These are phyloP conservation scores for Amblyraja radiata DNA, from an alignment of 2,797 vertebrate genomes.

Conservation along the genomic window DNA sequence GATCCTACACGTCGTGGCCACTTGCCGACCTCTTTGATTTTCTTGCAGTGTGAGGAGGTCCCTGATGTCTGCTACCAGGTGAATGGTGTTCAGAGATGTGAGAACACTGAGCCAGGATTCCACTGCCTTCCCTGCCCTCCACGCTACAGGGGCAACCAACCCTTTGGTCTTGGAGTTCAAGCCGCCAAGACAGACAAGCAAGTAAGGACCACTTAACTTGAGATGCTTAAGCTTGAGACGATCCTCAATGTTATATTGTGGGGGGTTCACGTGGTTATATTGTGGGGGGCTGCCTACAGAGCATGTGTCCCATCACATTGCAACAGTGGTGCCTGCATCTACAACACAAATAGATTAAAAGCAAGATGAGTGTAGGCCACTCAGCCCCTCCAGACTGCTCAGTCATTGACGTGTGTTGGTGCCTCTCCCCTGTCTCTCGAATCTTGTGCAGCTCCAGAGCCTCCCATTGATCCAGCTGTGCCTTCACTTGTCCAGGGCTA, in stretches of 20 bases:
- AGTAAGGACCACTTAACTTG: constrained; percentile 53
- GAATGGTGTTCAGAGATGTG: constrained; percentile 70
- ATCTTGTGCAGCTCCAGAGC: background rate
- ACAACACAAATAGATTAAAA: too few relatives aligned
- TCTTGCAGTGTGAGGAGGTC: constrained; percentile 77
- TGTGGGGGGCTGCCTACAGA: too few relatives aligned
- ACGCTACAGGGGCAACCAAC: constrained; percentile 88
- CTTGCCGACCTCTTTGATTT: background rate
- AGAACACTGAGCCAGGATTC: constrained; percentile 90
- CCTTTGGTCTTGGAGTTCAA: constrained; percentile 82
- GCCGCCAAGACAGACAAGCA: constrained; percentile 80
- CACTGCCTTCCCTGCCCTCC: constrained; percentile 91
- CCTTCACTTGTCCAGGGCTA: background rate
- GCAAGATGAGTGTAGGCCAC: too few relatives aligned
- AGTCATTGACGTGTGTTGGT: too few relatives aligned
- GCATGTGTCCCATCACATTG: too few relatives aligned
- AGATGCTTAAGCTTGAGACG: background rate
- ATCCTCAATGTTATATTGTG: background rate
- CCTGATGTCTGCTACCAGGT: constrained; percentile 80
- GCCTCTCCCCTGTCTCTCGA: too few relatives aligned
- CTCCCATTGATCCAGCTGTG: background rate
- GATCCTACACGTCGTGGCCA: background rate
- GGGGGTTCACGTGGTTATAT: background rate
- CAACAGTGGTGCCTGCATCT: too few relatives aligned
- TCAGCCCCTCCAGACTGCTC: too few relatives aligned